Percentiles rank a stretch among this genome's conserved stretches.
Conservation (phyloP, 2,888 invertebrate species). For the Charanyca ferruginea region DNA sequence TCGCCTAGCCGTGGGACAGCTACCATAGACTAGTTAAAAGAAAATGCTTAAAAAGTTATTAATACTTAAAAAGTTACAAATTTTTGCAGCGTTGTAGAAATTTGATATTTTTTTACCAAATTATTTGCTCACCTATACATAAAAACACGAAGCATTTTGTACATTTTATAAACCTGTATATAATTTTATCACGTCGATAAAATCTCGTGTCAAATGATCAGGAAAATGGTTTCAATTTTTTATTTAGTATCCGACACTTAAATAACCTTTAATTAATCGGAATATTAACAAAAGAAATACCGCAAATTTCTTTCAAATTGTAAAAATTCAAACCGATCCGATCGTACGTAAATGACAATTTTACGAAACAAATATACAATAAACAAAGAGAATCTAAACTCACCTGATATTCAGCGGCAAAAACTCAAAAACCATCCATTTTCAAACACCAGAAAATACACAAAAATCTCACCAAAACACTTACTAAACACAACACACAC, state of each 20-base stretch:
- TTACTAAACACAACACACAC: conserved; percentile 25
- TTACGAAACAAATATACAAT: background rate
- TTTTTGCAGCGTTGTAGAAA: too few relatives aligned
- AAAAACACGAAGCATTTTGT: too few relatives aligned
- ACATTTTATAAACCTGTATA: background rate
- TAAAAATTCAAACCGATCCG: background rate
- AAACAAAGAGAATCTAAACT: conserved; percentile 15
- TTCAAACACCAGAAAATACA: conserved; percentile 22
- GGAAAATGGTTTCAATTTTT: background rate
- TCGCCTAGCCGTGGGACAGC: too few relatives aligned
- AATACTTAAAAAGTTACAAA: too few relatives aligned
- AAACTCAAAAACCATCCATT: conserved; percentile 50
- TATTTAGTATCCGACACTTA: background rate
- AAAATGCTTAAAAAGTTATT: too few relatives aligned
- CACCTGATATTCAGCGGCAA: conserved; percentile 37
- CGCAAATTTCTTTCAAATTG: background rate
- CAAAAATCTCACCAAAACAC: conserved; percentile 34
- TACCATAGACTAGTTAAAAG: too few relatives aligned
- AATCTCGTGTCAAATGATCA: too few relatives aligned
- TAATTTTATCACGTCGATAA: background rate
- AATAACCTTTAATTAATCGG: background rate
- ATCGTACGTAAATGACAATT: background rate
- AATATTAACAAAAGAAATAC: background rate
- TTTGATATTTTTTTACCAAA: too few relatives aligned
- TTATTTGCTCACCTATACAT: too few relatives aligned